Evolutionary conservation across 2,113 vertebrate species (phyloP), one percentile per base, ranked within the genome.

Genomic region (Todiramphus saurophagus): DNA sequence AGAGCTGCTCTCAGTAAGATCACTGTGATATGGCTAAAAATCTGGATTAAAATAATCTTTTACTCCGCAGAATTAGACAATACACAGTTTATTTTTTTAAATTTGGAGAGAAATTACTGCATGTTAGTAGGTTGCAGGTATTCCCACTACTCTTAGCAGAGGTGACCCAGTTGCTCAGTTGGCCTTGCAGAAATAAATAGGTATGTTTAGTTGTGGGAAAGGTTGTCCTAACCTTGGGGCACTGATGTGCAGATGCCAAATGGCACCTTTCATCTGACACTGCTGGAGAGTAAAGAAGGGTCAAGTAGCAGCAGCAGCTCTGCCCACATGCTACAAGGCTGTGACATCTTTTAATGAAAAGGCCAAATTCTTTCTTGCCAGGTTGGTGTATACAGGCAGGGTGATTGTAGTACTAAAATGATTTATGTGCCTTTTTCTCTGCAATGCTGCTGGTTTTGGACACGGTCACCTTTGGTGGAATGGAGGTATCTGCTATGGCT

Each of bases 191-290:
- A 63, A 87, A 73, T 33, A 48, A 82, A 55, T 21, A 63, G 43
- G 16, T 39, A 5, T 1, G 1, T 68, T 89, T 75, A 48, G 41
- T 41, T 86, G 59, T 21, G 51, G 35, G 51, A 53, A 46, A 91
- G 87, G 81, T 93, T 96, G 84, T 19, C 41, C 48, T 89, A 64
- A 87, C 77, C 81, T 50, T 76, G 44, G 30, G 69, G 8, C 53
- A 30, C 37, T 30, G 51, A 17, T 43, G 77, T 83, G 73, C 39
- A 13, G 35, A 28, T 88, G 90, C 81, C 88, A 72, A 56, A 63
- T 23, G 30, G 59, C 48, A 80, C 62, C 85, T 95, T 92, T 88
- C 59, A 80, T 83, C 58, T 69, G 48, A 16, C 2, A 9, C 77
- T 35, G 12, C 28, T 39, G 77, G 28, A 64, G 53, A 56, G 33